These are phyloP conservation scores for Plotosus lineatus DNA, from an alignment of 2,113 vertebrate species.

Conservation along the genomic window DNA sequence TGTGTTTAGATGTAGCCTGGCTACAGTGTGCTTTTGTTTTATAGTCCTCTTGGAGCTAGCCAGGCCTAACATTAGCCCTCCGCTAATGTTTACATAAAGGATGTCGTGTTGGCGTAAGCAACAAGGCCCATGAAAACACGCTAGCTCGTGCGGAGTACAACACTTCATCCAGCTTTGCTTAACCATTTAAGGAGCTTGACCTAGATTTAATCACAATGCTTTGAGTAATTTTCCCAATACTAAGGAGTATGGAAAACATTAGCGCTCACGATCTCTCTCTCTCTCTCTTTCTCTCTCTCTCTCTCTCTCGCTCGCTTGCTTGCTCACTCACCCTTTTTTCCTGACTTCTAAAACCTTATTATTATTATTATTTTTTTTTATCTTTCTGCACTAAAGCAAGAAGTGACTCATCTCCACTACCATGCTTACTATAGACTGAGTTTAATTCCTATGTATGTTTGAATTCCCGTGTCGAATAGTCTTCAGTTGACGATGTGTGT, in stretches of 20 bases:
- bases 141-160: constrained; percentile 26
- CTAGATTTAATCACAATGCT: constrained; percentile 44
- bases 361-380: constrained; percentile 12
- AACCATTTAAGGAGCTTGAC: constrained; percentile 51
- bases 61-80: constrained; percentile 31
- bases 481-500: background rate
- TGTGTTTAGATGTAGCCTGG: constrained; percentile 38
- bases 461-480: background rate
- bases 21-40: constrained; percentile 48
- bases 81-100: constrained; percentile 56
- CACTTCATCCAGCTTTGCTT: constrained; percentile 41
- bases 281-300: background rate
- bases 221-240: constrained; percentile 27
- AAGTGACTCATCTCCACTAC: constrained; percentile 3
- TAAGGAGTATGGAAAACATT: constrained; percentile 31
- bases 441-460: background rate
- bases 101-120: constrained; percentile 42
- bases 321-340: background rate
- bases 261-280: background rate
- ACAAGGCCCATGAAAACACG: constrained; percentile 43
- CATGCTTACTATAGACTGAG: background rate
- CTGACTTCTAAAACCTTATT: constrained; percentile 19
- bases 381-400: background rate
- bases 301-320: background rate
- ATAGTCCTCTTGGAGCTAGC: constrained; percentile 41